Percentiles rank a stretch among this genome's conserved stretches.
These are phyloP conservation scores for Atta colombica DNA, from an alignment of 1,140 invertebrate species.

Conservation along the genomic window DNA sequence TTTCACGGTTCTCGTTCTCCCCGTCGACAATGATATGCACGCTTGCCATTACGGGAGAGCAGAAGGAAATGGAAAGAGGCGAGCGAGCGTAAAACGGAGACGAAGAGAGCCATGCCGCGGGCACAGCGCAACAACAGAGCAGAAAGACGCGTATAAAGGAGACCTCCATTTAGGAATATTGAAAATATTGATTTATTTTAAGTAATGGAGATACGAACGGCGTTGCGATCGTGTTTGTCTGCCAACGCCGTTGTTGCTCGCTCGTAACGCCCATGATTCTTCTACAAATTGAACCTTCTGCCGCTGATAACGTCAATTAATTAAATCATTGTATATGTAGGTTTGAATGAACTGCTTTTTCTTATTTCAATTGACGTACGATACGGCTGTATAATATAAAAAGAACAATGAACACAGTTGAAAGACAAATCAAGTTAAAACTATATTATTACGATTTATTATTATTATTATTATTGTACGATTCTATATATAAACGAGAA, in stretches of 20 bases:
- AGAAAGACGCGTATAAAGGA: slow-evolving; percentile 66
- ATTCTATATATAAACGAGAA: too few relatives aligned
- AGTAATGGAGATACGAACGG: slow-evolving; percentile 67
- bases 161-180: slow-evolving; percentile 79
- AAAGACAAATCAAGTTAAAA: not conserved
- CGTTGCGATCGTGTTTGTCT: not conserved
- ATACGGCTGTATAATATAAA: not conserved
- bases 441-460: not conserved
- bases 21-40: slow-evolving; percentile 76
- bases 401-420: slow-evolving; percentile 24
- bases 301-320: slow-evolving; percentile 34
- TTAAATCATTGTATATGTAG: slow-evolving; percentile 29
- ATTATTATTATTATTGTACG: not conserved
- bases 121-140: slow-evolving; percentile 67
- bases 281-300: slow-evolving; percentile 37
- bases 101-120: slow-evolving; percentile 54
- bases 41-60: slow-evolving; percentile 68
- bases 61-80: slow-evolving; percentile 57
- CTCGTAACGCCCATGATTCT: slow-evolving; percentile 42
- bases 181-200: slow-evolving; percentile 80
- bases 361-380: slow-evolving; percentile 4
- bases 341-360: slow-evolving; percentile 12
- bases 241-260: slow-evolving; percentile 33
- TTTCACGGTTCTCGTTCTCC: slow-evolving; percentile 72
- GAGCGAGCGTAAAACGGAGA: slow-evolving; percentile 58